Base-by-base conservation (phyloP, 2,888 invertebrate genomes). In the Deilephila porcellus region DNA sequence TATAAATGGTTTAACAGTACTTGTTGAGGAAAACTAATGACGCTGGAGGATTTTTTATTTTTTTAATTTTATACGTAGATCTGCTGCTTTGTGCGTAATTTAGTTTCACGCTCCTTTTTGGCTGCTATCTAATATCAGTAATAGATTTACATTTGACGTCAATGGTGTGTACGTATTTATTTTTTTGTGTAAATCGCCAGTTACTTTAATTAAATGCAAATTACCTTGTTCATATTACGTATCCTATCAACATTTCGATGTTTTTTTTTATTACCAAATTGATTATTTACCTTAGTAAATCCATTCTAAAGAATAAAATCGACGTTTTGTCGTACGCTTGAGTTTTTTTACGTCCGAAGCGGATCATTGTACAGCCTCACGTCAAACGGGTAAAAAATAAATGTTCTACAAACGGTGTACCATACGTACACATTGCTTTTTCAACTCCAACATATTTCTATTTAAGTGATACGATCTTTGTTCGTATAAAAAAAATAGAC, bases 401-500 rank as follows among this genome's bases (percentile, higher is more conserved):
- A 67, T 25, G 52, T 45, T 52, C 67, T 5, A 67, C 63, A 67
- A 67, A 67, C 52, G 25, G 67, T 25, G 52, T 67, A 25, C 67
- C 67, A 52, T 67, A 67, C 67, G 67, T 52, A 76, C 60, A 75
- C 75, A 81, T 79, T 77, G 62, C 79, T 77, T 78, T 81, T 82
- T 80, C 80, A 80, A 82, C 77, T 77, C 37, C 79, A 79, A 82
- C 80, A 83, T 79, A 79, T 79, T 81, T 80, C 81, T 81, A 85
- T 85, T 83, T 84, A 80, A 82, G 80, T 76, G 86, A 86, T 86
- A 86, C 82, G 77, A 86, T 86, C 85, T 82, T 60, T 71, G 82
- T 76, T 78, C 78, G 78, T 82, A 79, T 82, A 80, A 82, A 84
- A 85, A 87, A 89, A 88, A 85, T 83, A 83, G 83, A 86, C 82